Base-by-base conservation (phyloP, 2,113 vertebrate species). In the Baryphthengus martii region DNA sequence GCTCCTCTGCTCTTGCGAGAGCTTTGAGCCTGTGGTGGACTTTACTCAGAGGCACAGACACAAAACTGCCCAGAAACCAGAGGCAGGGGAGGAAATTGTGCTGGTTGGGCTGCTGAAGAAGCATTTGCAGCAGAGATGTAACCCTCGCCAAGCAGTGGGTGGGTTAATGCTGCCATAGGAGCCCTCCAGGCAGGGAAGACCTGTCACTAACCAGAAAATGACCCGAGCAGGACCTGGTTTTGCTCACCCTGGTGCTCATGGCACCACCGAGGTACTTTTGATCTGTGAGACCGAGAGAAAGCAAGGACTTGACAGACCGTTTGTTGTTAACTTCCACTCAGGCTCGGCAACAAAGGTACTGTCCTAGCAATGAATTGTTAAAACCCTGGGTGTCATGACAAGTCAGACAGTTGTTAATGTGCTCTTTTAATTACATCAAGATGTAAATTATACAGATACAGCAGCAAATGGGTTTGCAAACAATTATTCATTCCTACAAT, bases 301-400 rank as follows among this genome's bases (percentile, higher is more conserved):
- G 13, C 7, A 31, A 42, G 37, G 42, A 75, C 40, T 17, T 44
- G 40, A 70, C 45, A 73, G 24, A 9, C 47, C 37, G 68, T 12
- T 11, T 71, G 18, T 8, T 71, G 17, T 76, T 59, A 73, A 42
- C 40, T 85, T 55, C 67, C 58, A 73, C 92, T 82, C 45, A 61
- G 65, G 74, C 75, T 94, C 75, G 77, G 72, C 10, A 33, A 89
- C 29, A 76, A 76, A 82, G 91, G 94, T 68, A 77, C 39, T 11
- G 2, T 83, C 96, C 74, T 47, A 83, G 75, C 35, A 66, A 90
- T 95, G n/a, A 97, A 97, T 97, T 97, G 97, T 96, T 97, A 91
- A 97, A 93, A 88, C 61, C 90, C 90, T 62, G 85, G 75, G 77
- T 94, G 96, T 67, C 91, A 83, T 23, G 42, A 61, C 82, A 95